phyloP scores from a whole-genome alignment of 2,113 vertebrate species.

The Gymnocephalus cernua region DNA sequence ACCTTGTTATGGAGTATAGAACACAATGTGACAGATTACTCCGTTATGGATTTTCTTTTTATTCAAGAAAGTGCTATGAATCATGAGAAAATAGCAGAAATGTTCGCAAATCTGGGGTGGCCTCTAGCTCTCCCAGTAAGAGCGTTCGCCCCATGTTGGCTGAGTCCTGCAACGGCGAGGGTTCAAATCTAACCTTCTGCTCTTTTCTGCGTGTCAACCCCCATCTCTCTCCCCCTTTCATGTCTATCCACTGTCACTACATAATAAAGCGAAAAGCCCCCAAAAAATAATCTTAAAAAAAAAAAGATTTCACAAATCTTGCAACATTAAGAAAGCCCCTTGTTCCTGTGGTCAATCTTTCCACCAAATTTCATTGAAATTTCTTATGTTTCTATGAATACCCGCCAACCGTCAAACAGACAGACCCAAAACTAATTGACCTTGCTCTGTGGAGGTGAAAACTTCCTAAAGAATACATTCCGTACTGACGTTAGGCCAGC shows the following conservation, averaged over 20 bases:
- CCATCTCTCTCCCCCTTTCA: no score
- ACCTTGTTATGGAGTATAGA: no score
- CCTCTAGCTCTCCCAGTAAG: no score
- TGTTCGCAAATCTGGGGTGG: not conserved
- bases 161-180: no score
- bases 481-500: not conserved
- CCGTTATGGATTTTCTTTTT: not conserved
- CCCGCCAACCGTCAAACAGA: not conserved
- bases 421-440: not conserved
- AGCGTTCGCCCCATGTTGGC: no score
- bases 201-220: no score
- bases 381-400: not conserved
- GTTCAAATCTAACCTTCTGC: no score
- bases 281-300: no score
- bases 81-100: not conserved
- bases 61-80: not conserved
- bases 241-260: no score
- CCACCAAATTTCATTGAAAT: not conserved
- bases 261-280: no score
- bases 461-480: not conserved
- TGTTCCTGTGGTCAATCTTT: not conserved
- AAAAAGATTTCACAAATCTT: no score
- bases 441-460: not conserved
- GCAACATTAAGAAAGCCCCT: not conserved
- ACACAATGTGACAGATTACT: not conserved